A percentile compares a stretch with the other conserved stretches of the same genome.
phyloP scores from a whole-genome alignment of 2,113 vertebrate genomes.

The Platycercus adscitus region DNA sequence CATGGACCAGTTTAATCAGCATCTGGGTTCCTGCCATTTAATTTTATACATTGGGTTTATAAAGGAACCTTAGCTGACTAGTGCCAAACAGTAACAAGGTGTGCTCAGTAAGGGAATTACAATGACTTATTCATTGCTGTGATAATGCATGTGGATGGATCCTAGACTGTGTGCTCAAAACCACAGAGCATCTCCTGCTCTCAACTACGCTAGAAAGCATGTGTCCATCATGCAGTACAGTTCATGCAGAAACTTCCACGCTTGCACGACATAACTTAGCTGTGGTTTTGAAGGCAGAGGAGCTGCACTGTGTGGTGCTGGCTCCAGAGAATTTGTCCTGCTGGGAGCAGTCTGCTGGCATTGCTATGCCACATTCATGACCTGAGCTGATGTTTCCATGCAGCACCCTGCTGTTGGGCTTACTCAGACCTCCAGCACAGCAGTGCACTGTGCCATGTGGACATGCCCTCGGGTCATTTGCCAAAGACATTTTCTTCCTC shows the following conservation, averaged over 20 bases:
- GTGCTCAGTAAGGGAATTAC: background rate
- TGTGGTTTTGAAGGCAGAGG: background rate
- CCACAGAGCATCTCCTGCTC: background rate
- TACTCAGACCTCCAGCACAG: background rate
- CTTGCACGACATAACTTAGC: background rate
- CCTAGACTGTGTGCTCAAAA: background rate
- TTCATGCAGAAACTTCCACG: background rate
- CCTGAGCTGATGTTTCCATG: background rate
- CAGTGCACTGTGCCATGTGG: background rate
- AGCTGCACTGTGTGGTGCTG: background rate
- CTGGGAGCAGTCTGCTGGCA: conserved; percentile 3
- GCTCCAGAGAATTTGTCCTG: background rate
- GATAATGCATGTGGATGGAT: background rate
- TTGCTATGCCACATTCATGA: background rate
- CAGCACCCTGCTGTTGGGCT: background rate
- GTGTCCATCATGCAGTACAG: background rate
- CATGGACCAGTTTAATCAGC: background rate
- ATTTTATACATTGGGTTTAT: background rate
- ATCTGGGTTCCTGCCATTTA: background rate
- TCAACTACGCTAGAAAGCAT: background rate
- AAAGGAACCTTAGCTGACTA: background rate
- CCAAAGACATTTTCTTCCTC: background rate
- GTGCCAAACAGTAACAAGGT: background rate
- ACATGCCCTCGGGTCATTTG: background rate
- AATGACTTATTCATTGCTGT: background rate